Base-by-base conservation (phyloP, 2,113 vertebrate genomes). In the Uropsilus gracilis region DNA sequence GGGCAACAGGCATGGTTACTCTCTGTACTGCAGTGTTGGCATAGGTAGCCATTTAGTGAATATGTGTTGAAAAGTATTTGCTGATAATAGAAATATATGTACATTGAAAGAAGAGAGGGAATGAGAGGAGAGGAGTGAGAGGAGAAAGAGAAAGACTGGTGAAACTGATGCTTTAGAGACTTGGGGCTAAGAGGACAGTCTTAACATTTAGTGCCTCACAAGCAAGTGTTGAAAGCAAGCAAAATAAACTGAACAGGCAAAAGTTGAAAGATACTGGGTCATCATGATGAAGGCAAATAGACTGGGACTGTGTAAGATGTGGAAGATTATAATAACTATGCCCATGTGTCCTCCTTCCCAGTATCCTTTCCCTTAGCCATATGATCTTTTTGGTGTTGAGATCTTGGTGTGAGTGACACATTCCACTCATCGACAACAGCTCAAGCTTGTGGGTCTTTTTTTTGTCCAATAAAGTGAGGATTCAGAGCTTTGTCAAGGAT, bases 51-150 rank as follows among this genome's bases (percentile, higher is more conserved):
- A 44, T 26, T 5, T 89, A 83, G 72, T 72, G 86, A 71, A 77
- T 72, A 84, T 44, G 72, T 50, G 9, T 48, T 88, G 26, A 84
- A 94, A 24, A n/a, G n/a, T n/a, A n/a, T n/a, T n/a, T n/a, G n/a
- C 20, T 61, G 57, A 20, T 89, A 76, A 71, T 12, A 81, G 24
- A 90, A 90, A 53, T 57, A 50, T 48, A 57, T 24, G 69, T 78
- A 8, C 30, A 26, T 57, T 55, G 18, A 48, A 18, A 26, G 18
- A 26, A 48, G 28, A 39, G 3, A 20, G 17, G 34, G 22, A 44
- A 13, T 4, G 8, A 44, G 24, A 7, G 4, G 11, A 2, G 24
- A 9, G 39, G 66, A 4, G 4, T 16, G 7, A 5, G 6, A 9
- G 34, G 26, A 69, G 1, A 6, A 5, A 2, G 20, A 17, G 39